Conservation (phyloP, 1,140 invertebrate species). For the Monochamus saltuarius region DNA sequence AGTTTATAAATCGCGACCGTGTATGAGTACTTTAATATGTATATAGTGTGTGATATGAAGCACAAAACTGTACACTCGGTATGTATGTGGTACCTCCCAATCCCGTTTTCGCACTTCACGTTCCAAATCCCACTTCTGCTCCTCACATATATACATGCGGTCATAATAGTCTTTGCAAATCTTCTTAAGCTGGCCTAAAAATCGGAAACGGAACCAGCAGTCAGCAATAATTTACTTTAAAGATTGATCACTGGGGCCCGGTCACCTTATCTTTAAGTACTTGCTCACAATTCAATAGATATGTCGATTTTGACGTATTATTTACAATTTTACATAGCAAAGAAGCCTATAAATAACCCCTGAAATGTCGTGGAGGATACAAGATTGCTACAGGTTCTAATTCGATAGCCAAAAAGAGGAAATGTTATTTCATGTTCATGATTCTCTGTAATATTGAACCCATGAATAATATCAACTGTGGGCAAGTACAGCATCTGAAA, state of each 20-base stretch:
- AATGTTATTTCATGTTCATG: too few relatives aligned
- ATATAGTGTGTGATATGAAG: constrained; percentile 31
- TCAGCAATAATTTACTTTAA: constrained; percentile 30
- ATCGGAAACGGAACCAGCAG: constrained; percentile 51
- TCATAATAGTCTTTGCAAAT: constrained; percentile 94
- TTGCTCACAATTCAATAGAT: too few relatives aligned
- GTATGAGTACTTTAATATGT: constrained; percentile 1
- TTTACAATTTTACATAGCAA: too few relatives aligned
- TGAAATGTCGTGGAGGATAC: too few relatives aligned
- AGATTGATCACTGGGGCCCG: neutral
- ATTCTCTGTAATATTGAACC: too few relatives aligned
- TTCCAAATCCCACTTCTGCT: constrained; percentile 99
- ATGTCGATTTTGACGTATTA: too few relatives aligned
- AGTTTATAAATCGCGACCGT: constrained; percentile 9
- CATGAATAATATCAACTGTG: too few relatives aligned
- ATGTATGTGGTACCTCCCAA: constrained; percentile 79
- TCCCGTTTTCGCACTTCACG: constrained; percentile 97
- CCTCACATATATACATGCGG: constrained; percentile 93
- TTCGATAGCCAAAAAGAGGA: too few relatives aligned
- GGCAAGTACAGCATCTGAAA: too few relatives aligned
- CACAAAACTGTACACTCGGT: constrained; percentile 24
- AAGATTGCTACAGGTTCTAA: too few relatives aligned
- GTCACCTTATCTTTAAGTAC: too few relatives aligned
- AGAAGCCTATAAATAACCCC: too few relatives aligned
- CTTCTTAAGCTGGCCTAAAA: constrained; percentile 78